Conservation (phyloP, 2,113 vertebrate species). For the Silurus asotus region DNA sequence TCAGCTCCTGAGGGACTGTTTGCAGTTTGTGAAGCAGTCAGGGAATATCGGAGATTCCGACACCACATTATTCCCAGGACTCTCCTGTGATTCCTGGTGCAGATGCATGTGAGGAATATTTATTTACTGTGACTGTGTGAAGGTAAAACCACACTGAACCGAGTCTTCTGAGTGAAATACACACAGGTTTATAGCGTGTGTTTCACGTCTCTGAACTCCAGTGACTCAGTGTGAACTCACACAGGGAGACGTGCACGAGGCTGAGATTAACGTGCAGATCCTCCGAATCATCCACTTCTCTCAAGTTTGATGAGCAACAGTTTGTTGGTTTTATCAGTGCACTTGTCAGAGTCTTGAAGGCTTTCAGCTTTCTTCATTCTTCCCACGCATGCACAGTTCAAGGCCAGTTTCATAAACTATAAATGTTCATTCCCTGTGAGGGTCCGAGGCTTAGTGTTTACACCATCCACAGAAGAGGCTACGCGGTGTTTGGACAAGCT, state of each 20-base stretch:
- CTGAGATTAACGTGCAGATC: background rate
- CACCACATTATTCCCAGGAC: constrained; percentile 54
- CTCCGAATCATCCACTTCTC: constrained; percentile 35
- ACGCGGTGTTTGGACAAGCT: constrained; percentile 75
- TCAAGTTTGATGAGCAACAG: constrained; percentile 47
- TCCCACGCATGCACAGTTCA: constrained; percentile 47
- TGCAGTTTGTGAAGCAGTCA: constrained; percentile 57
- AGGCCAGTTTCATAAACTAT: constrained; percentile 63
- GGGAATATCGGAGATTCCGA: constrained; percentile 68
- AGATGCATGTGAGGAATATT: constrained; percentile 35
- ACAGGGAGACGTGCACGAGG: background rate
- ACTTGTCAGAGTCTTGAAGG: constrained; percentile 34
- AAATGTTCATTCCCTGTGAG: constrained; percentile 65
- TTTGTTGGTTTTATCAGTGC: constrained; percentile 44
- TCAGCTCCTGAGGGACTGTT: constrained; percentile 60
- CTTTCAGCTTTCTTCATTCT: constrained; percentile 51
- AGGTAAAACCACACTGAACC: constrained; percentile 36
- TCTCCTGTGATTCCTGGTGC: constrained; percentile 12
- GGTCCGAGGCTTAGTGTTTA: constrained; percentile 76
- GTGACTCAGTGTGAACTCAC: constrained; percentile 37
- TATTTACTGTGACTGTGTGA: constrained; percentile 59
- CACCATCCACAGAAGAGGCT: constrained; percentile 70
- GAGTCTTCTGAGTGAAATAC: background rate
- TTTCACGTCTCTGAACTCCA: constrained; percentile 2
- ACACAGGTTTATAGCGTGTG: constrained; percentile 5